These are phyloP conservation scores for Alexandromys fortis DNA, from an alignment of 2,113 vertebrate species.

Conservation along the genomic window DNA sequence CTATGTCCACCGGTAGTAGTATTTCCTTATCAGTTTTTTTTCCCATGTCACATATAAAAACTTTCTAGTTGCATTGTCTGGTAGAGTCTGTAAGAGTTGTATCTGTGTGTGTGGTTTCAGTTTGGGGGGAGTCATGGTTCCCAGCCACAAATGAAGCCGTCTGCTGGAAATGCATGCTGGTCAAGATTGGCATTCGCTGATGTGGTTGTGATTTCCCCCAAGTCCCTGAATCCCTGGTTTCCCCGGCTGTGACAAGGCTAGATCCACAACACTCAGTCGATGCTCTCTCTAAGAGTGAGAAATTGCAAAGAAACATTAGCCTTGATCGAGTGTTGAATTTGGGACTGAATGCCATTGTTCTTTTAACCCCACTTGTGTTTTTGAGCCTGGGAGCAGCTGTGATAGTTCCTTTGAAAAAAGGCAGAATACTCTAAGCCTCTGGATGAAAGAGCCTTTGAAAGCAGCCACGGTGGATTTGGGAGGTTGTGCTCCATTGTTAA, in stretches of 20 bases:
- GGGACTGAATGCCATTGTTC: slow-evolving; percentile 14
- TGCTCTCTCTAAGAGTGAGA: background rate
- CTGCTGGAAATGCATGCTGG: slow-evolving; percentile 9
- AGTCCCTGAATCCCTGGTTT: slow-evolving; percentile 5
- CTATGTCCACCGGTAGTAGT: background rate
- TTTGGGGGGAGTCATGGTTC: background rate
- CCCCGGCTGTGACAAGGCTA: slow-evolving; percentile 28
- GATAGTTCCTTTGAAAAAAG: slow-evolving; percentile 60
- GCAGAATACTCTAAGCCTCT: background rate
- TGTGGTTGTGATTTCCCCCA: background rate
- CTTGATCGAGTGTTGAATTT: background rate
- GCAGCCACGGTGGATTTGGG: slow-evolving; percentile 31
- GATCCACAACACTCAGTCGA: accelerated
- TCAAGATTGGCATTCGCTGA: background rate
- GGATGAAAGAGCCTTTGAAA: slow-evolving; percentile 44
- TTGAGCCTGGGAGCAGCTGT: slow-evolving; percentile 52
- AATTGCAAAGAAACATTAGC: background rate
- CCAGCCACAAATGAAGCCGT: slow-evolving; percentile 6
- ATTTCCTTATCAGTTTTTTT: background rate
- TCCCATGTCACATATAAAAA: background rate
- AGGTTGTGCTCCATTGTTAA: slow-evolving; percentile 43
- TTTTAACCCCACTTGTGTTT: slow-evolving; percentile 23
- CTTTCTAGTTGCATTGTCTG: background rate
- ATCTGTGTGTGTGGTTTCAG: background rate
- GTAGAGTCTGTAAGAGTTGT: background rate